Evolutionary conservation across 2,888 invertebrate species (phyloP).

Genomic region (Rhynchonema sp.): DNA sequence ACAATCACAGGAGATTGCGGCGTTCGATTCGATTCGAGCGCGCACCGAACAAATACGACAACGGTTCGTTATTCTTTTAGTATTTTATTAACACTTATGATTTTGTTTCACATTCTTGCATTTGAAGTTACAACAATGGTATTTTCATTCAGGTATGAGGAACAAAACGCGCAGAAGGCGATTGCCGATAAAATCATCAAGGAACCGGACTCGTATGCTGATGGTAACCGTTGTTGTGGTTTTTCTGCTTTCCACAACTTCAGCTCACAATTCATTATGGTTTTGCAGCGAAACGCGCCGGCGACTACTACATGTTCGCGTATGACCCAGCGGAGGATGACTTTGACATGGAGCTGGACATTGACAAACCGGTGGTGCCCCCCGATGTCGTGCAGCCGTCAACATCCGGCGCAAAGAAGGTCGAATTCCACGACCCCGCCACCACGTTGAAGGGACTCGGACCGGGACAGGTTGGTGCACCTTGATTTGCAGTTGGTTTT

Average conservation of each 20-base stretch:
- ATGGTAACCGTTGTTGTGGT: conserved; percentile 11
- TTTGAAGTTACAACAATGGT: too few relatives aligned
- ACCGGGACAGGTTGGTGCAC: neutral
- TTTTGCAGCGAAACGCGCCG: conserved; percentile 74
- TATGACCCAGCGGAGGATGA: conserved; percentile 38
- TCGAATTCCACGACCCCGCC: neutral
- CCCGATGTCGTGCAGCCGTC: neutral
- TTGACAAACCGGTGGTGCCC: neutral
- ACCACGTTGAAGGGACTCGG: neutral
- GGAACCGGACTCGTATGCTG: conserved; percentile 20
- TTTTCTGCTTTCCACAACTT: neutral
- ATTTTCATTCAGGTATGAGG: too few relatives aligned
- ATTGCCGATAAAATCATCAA: conserved; percentile 9
- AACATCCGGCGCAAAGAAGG: too few relatives aligned
- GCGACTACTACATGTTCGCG: conserved; percentile 98
- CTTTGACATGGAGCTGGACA: neutral
- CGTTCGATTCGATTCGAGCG: conserved; percentile 72
- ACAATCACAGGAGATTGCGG: conserved; percentile 59
- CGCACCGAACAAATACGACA: conserved; percentile 72
- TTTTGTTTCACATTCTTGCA: too few relatives aligned
- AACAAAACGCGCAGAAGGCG: conserved; percentile 9
- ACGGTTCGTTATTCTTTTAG: too few relatives aligned
- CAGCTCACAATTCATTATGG: too few relatives aligned
- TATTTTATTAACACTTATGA: too few relatives aligned
- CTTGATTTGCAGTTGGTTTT: too few relatives aligned